Evolutionary conservation across 2,888 invertebrate species (phyloP).

Genomic region (Phortica magna): DNA sequence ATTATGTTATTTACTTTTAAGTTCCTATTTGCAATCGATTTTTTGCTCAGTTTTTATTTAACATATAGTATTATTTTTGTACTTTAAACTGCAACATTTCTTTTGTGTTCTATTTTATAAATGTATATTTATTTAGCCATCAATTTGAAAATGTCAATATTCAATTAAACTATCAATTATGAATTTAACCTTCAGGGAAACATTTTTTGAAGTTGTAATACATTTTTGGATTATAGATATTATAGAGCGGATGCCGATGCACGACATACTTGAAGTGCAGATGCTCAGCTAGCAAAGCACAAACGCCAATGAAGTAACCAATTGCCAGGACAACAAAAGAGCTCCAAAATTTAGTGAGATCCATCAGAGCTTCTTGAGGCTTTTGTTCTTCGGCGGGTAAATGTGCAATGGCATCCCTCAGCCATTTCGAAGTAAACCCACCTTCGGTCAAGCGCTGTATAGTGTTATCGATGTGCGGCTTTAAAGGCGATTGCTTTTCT

Average conservation of each 20-base stretch:
- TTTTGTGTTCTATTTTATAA: neutral
- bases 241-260: constrained; percentile 84
- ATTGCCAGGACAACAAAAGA: constrained; percentile 85
- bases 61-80: constrained; percentile 27
- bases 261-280: constrained; percentile 84
- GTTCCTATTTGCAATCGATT: neutral
- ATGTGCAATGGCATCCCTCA: constrained; percentile 84
- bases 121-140: neutral
- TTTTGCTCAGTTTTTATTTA: neutral
- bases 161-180: neutral
- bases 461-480: constrained; percentile 83
- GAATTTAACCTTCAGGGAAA: constrained; percentile 52
- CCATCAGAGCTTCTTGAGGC: constrained; percentile 86
- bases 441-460: constrained; percentile 85
- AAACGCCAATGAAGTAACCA: constrained; percentile 83
- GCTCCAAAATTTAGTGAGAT: constrained; percentile 87
- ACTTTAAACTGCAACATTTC: neutral
- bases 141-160: neutral
- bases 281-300: constrained; percentile 82
- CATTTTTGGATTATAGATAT: constrained; percentile 80
- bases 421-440: constrained; percentile 88
- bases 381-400: constrained; percentile 81
- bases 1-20: constrained; percentile 18
- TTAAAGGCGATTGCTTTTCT: constrained; percentile 89
- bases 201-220: constrained; percentile 72